Evolutionary conservation across 2,797 vertebrate species (phyloP).

Genomic region (Rhadinocentrus ornatus): DNA sequence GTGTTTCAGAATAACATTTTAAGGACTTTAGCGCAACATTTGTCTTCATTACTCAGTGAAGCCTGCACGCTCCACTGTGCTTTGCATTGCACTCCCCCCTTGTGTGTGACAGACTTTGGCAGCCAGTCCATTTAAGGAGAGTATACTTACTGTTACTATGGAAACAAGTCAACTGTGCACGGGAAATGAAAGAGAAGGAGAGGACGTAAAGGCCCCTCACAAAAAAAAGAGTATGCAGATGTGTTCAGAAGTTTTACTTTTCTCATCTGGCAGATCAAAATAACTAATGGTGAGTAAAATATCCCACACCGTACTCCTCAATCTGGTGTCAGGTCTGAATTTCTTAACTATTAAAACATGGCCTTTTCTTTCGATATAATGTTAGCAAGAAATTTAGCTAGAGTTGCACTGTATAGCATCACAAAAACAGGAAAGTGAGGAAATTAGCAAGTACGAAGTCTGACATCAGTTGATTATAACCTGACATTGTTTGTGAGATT

Average conservation of each 20-base stretch:
- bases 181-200: conserved; percentile 6
- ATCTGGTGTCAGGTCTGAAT: too few species aligned
- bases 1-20: conserved; percentile 26
- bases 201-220: conserved; percentile 17
- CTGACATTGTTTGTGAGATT: not conserved
- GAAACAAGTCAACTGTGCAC: conserved; percentile 74
- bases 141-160: conserved; percentile 60
- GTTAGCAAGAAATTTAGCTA: too few species aligned
- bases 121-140: conserved; percentile 27
- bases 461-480: too few species aligned
- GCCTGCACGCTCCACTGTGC: too few species aligned
- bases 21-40: conserved; percentile 13
- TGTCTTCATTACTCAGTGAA: too few species aligned
- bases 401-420: too few species aligned
- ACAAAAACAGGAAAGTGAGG: too few species aligned
- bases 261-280: conserved; percentile 18
- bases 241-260: conserved; percentile 26
- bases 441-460: too few species aligned
- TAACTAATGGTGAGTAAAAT: conserved; percentile 55
- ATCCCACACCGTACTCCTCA: not conserved
- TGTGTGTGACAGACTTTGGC: conserved; percentile 49
- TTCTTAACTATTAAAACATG: too few species aligned
- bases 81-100: not conserved
- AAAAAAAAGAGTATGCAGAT: conserved; percentile 1
- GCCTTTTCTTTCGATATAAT: too few species aligned